Evolutionary conservation across 2,888 invertebrate genomes (phyloP), one percentile per base, ranked within the genome.

Genomic region (Pollenia griseotomentosa): DNA sequence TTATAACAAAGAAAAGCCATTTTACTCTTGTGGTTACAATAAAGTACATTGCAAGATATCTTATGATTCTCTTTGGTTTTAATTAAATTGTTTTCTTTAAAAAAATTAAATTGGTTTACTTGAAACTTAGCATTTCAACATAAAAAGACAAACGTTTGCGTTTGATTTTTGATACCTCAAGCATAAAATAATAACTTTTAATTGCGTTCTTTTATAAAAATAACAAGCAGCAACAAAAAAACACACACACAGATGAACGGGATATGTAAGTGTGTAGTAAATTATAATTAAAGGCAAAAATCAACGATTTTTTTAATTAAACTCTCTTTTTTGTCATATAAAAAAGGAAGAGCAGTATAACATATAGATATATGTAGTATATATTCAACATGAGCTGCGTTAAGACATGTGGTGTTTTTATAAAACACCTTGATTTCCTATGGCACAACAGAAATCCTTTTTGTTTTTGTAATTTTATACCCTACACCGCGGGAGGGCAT

Each of bases 181-280:
- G 86, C 81, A 87, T 87, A 78, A 84, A 87, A 78, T 81, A 87
- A 87, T 87, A 87, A 87, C 83, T 87, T 87, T 87, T 87, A 87
- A 87, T 87, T 87, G 83, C 86, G 23, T 84, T 74, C 80, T 70
- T 80, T 86, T 63, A 68, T 46, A 65, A 42, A 48, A 85, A 78
- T 55, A 61, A 79, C 65, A 65, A 16, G 2, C 55, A 55, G 79
- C 46, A 19, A 44, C 5, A 33, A 33, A 73, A 19, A 65, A 65
- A 40, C 48, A 19, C 46, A 51, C 14, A 16, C 10, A 44, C 33
- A 23, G 23, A 23, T 23, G 23, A 2, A 23, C 2, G 23, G 12
- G 7, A 6, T 11, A 19, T 61, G 40, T 19, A 40, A 48, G 23
- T 51, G 59, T 48, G 55, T 55, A 63, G 42, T 44, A 55, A 80